These are phyloP conservation scores for Lophius americanus DNA, from an alignment of 2,797 vertebrate genomes.

Conservation along the genomic window DNA sequence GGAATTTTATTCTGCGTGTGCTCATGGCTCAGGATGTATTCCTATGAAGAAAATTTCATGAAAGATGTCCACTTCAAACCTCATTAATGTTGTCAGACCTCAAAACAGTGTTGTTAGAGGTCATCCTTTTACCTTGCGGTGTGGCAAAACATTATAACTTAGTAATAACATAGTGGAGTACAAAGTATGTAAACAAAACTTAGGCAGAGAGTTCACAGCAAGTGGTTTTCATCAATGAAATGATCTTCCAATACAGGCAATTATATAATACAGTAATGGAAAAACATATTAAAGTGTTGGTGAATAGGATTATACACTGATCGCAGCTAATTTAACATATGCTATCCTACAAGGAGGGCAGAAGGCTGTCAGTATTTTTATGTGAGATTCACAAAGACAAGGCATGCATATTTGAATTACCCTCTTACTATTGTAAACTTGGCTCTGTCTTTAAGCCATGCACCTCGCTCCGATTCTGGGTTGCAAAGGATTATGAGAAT, in stretches of 20 bases:
- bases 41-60: neutral
- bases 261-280: too few relatives aligned
- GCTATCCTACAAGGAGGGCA: neutral
- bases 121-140: neutral
- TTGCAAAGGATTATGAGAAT: conserved; percentile 33
- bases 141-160: neutral
- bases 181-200: too few relatives aligned
- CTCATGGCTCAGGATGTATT: conserved; percentile 4
- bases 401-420: neutral
- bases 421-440: conserved; percentile 26
- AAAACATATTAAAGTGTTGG: too few relatives aligned
- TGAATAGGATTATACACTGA: too few relatives aligned
- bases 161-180: too few relatives aligned
- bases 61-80: neutral
- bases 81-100: conserved; percentile 1
- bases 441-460: conserved; percentile 6
- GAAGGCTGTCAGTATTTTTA: conserved; percentile 11
- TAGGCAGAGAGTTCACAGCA: too few relatives aligned
- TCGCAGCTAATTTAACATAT: too few relatives aligned
- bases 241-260: too few relatives aligned
- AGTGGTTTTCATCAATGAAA: too few relatives aligned
- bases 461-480: conserved; percentile 16
- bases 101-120: neutral
- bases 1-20: neutral
- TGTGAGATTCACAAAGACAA: neutral